Evolutionary conservation across 2,797 vertebrate species (phyloP).

Genomic region (Lepus oiostolus): DNA sequence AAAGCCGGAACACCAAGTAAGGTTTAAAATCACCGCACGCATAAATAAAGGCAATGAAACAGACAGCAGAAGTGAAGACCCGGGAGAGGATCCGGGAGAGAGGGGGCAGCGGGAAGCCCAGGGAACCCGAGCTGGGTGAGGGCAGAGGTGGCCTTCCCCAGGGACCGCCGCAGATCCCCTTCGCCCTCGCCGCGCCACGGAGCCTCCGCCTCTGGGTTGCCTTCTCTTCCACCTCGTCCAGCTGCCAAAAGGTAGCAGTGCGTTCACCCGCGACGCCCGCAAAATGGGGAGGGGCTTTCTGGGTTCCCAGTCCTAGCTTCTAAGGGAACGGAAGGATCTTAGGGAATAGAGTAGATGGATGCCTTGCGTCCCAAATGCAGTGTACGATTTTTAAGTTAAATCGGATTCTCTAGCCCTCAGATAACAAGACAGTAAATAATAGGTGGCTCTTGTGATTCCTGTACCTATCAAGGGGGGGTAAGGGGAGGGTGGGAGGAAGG

Average conservation of each 20-base stretch:
- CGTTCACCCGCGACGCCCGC: background rate
- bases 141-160: background rate
- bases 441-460: background rate
- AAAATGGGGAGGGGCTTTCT: background rate
- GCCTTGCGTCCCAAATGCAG: background rate
- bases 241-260: slow-evolving; percentile 65
- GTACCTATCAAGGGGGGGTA: background rate
- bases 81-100: too few species aligned
- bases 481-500: too few species aligned
- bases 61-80: background rate
- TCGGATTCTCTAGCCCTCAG: background rate
- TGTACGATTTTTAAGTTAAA: slow-evolving; percentile 1
- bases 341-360: background rate
- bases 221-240: background rate
- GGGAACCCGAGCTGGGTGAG: background rate
- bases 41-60: background rate
- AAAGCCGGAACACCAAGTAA: background rate
- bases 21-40: background rate
- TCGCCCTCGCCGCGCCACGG: background rate
- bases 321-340: background rate
- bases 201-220: background rate
- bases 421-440: background rate
- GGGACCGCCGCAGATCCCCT: background rate
- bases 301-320: background rate
- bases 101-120: background rate